Base-by-base conservation (phyloP, 2,113 vertebrate species). In the Dicaeum eximium region DNA sequence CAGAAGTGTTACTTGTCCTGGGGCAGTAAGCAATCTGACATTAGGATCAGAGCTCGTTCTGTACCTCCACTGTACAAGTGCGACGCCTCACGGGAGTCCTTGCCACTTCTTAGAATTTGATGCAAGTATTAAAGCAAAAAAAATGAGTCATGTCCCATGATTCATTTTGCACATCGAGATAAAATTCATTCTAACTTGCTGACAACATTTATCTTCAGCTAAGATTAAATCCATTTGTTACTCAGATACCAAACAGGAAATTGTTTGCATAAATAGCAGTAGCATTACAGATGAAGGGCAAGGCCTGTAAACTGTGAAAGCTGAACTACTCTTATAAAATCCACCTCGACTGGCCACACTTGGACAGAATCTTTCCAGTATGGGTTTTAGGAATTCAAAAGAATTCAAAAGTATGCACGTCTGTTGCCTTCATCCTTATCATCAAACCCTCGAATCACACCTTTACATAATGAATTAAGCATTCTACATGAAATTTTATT, bases 321-420 rank as follows among this genome's bases (percentile, higher is more conserved):
- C 2, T 71, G 13, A 88, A 83, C 14, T 20, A 12, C 22, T 79
- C 28, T 31, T 42, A 60, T 0, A 85, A 92, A 80, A 87, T 31
- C 30, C 37, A 92, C 8, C 10, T 23, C 0, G 0, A 56, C 0
- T 24, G 7, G 19, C 48, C 53, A 67, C 17, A 35, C n/a, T 64
- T 60, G 20, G 71, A 62, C 11, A 48, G 19, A 62, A 45, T n/a
- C n/a, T 62, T 83, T 66, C 27, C 19, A 64, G 4, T 19, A 37
- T 2, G 0, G 7, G 12, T 67, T 81, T 84, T n/a, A 77, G 66
- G 60, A 86, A 94, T 66, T 17, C 60, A 3, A 47, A 67, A 47
- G 11, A 79, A 62, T 47, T 86, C 24, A 42, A 51, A 72, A 35
- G 8, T 67, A 40, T 18, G 56, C 0, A 1, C 4, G 3, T 18